Base-by-base conservation (phyloP, 2,888 invertebrate species). In the Apotomis betuletana region DNA sequence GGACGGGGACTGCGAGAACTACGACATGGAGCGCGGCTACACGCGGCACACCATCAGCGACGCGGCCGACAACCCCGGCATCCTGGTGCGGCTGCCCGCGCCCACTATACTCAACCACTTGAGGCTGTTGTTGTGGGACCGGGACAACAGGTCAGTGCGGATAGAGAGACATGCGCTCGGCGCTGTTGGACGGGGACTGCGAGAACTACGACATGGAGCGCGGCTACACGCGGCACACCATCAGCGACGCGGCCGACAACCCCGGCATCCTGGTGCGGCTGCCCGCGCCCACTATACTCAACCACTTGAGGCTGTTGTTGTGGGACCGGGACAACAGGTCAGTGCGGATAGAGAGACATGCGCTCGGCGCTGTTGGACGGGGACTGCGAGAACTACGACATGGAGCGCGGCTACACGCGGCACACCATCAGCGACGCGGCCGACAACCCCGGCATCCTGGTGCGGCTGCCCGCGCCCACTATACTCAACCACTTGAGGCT, bases 21-120 rank as follows among this genome's bases (percentile, higher is more conserved):
- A 98, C 87, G 98, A 98, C 90, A 97, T 98, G 96, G 99, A 99
- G 89, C 95, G 97, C 76, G 99, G 97, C 4, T 98, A 97, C 87
- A 97, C 98, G 5, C 94, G 98, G 0, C 98, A 98, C 90, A 95
- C 96, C 75, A 98, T 98, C 84, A 96, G 95, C 78, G 97, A 97
- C 79, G 95, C 94, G 75, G 94, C 94, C 54, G 95, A 96, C 88
- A 95, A 96, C 86, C 88, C 88, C 73, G 97, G 98, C 74, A 98
- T 99, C 85, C 95, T 97, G 6, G 96, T 99, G 61, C 96, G 97
- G 81, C 94, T 99, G 69, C 96, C 96, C 77, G 95, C 96, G 65
- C 95, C 96, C 78, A 97, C 96, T 86, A 98, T 99, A 83, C 95
- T 99, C 81, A 99, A 99, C 94, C 97, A 98, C 83, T 95, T 99